Percentiles rank a stretch among this genome's conserved stretches.
phyloP scores from a whole-genome alignment of 2,113 vertebrate genomes.

The Rhineura floridana region DNA sequence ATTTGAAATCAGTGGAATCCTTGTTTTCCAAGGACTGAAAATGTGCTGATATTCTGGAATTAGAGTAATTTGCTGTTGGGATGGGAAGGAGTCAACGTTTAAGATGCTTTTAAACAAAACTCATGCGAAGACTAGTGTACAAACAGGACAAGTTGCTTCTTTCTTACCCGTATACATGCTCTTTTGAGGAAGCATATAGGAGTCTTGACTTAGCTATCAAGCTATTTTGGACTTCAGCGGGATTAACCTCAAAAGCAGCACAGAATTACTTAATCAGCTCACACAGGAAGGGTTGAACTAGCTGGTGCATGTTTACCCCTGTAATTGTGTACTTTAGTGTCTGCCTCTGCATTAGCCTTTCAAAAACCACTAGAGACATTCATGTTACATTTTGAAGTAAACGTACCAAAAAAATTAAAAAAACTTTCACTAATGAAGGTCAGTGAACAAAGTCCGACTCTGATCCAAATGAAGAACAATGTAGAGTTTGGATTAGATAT shows the following conservation, averaged over 20 bases:
- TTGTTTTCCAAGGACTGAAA: conserved; percentile 18
- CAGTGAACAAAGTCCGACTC: not conserved
- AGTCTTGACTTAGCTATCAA: conserved; percentile 8
- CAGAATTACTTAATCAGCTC: conserved; percentile 45
- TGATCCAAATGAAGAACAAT: not conserved
- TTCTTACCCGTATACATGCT: conserved; percentile 18
- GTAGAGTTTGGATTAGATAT: not conserved
- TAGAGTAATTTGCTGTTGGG: too few relatives aligned
- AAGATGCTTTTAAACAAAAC: not conserved
- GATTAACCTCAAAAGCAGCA: conserved; percentile 46
- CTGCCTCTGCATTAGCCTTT: conserved; percentile 31
- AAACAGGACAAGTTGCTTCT: not conserved
- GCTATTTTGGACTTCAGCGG: not conserved
- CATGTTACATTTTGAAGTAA: conserved; percentile 41
- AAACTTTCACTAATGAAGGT: not conserved
- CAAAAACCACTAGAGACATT: conserved; percentile 24
- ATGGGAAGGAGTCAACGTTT: not conserved
- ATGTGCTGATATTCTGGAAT: conserved; percentile 29
- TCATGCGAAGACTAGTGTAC: not conserved
- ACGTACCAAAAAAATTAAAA: conserved; percentile 27
- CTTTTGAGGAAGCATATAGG: not conserved
- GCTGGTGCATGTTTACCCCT: not conserved
- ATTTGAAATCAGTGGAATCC: conserved; percentile 49
- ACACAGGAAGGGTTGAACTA: conserved; percentile 16
- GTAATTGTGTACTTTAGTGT: conserved; percentile 11